phyloP scores from a whole-genome alignment of 64 coral and sea anemone species.

The Porites lutea region DNA sequence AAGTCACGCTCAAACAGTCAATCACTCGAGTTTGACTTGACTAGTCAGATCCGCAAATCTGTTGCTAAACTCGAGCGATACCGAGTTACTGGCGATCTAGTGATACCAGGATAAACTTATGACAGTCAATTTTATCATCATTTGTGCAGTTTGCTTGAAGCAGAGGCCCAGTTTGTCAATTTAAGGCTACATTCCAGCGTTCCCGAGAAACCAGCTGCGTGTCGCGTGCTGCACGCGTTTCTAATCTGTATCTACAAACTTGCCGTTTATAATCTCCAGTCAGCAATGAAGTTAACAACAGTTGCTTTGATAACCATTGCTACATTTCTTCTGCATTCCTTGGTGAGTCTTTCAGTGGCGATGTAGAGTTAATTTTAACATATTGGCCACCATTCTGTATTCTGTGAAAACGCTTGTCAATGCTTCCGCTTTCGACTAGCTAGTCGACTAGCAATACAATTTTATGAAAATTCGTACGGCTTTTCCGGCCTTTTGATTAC shows the following conservation, averaged over 20 bases:
- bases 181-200: slow-evolving; percentile 14
- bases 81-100: background rate
- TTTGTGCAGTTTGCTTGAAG: background rate
- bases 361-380: background rate
- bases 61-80: background rate
- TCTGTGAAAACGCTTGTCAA: background rate
- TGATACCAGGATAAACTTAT: background rate
- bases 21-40: background rate
- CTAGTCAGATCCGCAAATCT: background rate
- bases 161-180: background rate
- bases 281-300: background rate
- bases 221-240: background rate
- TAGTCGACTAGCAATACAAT: too few species aligned
- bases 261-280: background rate
- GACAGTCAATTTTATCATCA: background rate
- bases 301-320: background rate
- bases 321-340: background rate
- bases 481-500: too few species aligned
- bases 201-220: background rate
- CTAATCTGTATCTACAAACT: background rate
- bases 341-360: background rate
- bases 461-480: too few species aligned
- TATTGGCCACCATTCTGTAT: background rate
- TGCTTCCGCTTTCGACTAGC: too few species aligned
- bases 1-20: background rate